Percentiles rank a stretch among this genome's conserved stretches.
Evolutionary conservation across 1,140 invertebrate genomes (phyloP).

Genomic region (Riptortus pedestris): DNA sequence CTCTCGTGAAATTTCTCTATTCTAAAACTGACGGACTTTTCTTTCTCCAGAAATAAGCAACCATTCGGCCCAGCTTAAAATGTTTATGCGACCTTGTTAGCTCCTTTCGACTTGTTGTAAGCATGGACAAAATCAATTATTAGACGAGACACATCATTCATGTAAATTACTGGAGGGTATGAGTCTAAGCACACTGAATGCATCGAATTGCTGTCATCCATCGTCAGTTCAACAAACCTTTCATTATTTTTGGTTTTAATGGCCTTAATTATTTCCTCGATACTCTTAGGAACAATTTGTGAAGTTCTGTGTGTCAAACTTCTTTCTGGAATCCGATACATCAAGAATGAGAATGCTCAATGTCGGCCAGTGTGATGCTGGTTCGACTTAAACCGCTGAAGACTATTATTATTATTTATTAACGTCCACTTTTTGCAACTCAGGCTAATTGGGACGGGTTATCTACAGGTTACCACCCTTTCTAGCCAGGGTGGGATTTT

Average conservation of each 20-base stretch:
- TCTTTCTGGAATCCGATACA: no score
- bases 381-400: no score
- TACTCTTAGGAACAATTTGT: conserved; percentile 58
- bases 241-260: conserved; percentile 73
- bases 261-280: conserved; percentile 59
- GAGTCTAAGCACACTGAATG: conserved; percentile 92
- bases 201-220: conserved; percentile 96
- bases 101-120: conserved; percentile 59
- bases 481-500: no score
- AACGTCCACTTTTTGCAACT: no score
- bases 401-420: no score
- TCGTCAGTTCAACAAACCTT: conserved; percentile 84
- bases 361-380: conserved; percentile 77
- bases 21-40: no score
- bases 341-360: conserved; percentile 80
- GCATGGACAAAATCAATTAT: conserved; percentile 71
- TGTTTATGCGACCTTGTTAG: conserved; percentile 56
- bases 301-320: conserved; percentile 59
- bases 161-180: conserved; percentile 84
- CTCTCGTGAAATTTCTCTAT: no score
- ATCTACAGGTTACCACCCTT: no score
- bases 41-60: no score
- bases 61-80: no score
- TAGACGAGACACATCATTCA: conserved; percentile 75
- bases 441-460: no score